Conservation (phyloP, 1,140 invertebrate species). For the Drosophila micromelanica region DNA sequence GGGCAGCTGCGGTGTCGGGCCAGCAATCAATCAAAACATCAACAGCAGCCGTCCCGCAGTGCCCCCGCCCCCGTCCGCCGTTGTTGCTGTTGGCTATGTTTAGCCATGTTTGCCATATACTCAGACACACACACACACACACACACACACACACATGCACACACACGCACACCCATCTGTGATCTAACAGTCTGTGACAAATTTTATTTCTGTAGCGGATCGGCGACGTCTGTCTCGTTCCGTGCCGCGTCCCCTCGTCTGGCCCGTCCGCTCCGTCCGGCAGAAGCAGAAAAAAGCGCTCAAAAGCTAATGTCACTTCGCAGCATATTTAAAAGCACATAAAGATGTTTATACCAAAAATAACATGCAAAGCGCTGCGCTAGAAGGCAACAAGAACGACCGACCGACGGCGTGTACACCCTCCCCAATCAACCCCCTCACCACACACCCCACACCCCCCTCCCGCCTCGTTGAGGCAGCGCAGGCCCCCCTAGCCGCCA, state of each 20-base stretch:
- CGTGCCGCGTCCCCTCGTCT: not conserved
- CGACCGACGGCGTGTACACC: slow-evolving; percentile 5
- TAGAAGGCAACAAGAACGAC: slow-evolving; percentile 13
- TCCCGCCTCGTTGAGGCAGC: not conserved
- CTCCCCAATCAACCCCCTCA: not conserved
- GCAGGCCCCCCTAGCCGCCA: not conserved
- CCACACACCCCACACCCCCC: not conserved
- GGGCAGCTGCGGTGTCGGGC: slow-evolving; percentile 43
- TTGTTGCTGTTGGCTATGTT: slow-evolving; percentile 53
- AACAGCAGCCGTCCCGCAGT: slow-evolving; percentile 37
- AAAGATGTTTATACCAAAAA: slow-evolving; percentile 82
- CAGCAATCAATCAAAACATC: slow-evolving; percentile 79
- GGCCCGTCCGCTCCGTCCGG: not conserved
- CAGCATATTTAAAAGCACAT: slow-evolving; percentile 83
- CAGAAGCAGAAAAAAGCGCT: slow-evolving; percentile 32
- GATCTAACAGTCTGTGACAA: slow-evolving; percentile 81
- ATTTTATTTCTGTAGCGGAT: slow-evolving; percentile 80
- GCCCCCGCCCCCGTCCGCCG: not conserved
- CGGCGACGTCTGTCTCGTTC: slow-evolving; percentile 55
- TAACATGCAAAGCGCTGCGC: slow-evolving; percentile 48
- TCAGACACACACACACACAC: slow-evolving; percentile 30
- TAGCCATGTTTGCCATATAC: slow-evolving; percentile 51
- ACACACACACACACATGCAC: no score
- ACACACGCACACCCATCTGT: slow-evolving; percentile 46
- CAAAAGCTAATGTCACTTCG: slow-evolving; percentile 80